Evolutionary conservation across 2,113 vertebrate genomes (phyloP).

Genomic region (Prinia subflava): DNA sequence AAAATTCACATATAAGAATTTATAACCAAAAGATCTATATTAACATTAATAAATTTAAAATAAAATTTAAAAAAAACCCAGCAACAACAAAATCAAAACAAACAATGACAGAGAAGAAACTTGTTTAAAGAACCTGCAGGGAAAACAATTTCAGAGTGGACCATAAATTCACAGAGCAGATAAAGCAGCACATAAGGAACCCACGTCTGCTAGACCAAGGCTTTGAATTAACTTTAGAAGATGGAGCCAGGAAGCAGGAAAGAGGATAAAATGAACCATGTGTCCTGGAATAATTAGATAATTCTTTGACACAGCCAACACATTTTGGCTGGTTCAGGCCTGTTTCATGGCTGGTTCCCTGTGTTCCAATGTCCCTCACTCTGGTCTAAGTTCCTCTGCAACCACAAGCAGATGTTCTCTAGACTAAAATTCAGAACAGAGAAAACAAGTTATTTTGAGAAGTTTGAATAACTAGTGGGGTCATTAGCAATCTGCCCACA

Average conservation of each 20-base stretch:
- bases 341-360: neutral
- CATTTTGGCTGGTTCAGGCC: neutral
- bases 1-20: neutral
- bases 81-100: neutral
- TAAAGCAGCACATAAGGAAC: neutral
- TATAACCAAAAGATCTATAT: neutral
- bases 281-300: constrained; percentile 22
- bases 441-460: neutral
- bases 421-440: neutral
- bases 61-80: neutral
- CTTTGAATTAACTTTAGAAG: constrained; percentile 1
- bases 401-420: constrained; percentile 25
- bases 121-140: neutral
- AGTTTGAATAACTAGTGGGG: neutral
- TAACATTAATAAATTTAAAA: neutral
- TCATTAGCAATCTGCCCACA: neutral
- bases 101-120: neutral
- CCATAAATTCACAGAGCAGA: neutral
- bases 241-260: constrained; percentile 15
- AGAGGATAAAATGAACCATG: neutral
- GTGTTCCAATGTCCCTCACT: neutral
- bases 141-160: neutral
- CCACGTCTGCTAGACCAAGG: neutral
- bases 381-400: neutral
- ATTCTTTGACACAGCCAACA: constrained; percentile 5